These are phyloP conservation scores for Mustela erminea DNA, from an alignment of 2,797 vertebrate genomes.

Conservation along the genomic window DNA sequence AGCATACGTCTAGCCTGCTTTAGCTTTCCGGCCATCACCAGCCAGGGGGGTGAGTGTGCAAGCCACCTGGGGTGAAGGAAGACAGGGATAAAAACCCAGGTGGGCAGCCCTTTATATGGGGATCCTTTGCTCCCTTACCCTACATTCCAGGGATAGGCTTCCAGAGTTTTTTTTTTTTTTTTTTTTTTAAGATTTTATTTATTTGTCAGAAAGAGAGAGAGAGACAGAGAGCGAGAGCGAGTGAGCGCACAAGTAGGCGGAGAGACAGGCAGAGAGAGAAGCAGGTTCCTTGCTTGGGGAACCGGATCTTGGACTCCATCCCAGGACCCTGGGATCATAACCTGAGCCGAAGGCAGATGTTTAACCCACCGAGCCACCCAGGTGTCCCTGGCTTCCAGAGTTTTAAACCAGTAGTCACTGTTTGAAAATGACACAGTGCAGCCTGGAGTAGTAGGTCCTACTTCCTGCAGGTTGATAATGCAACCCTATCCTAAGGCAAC, in stretches of 20 bases:
- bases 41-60: slow-evolving; percentile 81
- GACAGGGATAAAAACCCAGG: background rate
- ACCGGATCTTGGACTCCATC: background rate
- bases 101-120: background rate
- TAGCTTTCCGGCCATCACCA: slow-evolving; percentile 72
- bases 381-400: background rate
- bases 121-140: background rate
- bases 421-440: background rate
- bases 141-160: background rate
- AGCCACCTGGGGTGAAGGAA: slow-evolving; percentile 62
- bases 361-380: too few species aligned
- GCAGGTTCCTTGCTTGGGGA: background rate
- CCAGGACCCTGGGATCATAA: background rate
- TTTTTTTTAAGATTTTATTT: too few species aligned
- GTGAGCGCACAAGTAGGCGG: too few species aligned
- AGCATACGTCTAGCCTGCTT: slow-evolving; percentile 63
- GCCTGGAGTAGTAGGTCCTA: background rate
- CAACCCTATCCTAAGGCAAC: background rate
- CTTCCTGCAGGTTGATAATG: background rate
- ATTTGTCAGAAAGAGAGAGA: too few species aligned
- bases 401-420: background rate
- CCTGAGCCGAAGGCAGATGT: background rate
- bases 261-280: background rate
- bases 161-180: too few species aligned
- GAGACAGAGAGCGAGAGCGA: too few species aligned